Evolutionary conservation across 2,797 vertebrate species (phyloP).

Genomic region (Chrosomus eos): DNA sequence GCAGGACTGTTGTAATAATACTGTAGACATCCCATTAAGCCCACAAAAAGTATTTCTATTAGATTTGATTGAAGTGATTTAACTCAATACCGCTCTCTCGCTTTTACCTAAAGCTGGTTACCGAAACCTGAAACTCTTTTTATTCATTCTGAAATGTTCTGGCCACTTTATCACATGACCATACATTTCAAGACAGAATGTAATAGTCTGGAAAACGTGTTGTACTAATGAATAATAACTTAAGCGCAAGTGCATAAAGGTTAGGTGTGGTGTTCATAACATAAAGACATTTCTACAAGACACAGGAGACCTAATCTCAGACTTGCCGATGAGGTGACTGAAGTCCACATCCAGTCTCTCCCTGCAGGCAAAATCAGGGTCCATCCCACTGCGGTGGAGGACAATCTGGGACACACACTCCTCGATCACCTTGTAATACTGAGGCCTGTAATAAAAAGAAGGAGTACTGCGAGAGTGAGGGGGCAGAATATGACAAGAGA

Average conservation of each 20-base stretch:
- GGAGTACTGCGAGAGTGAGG: neutral
- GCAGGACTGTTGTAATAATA: slow-evolving; percentile 20
- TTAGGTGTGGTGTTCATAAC: neutral
- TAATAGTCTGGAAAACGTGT: slow-evolving; percentile 19
- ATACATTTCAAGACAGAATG: slow-evolving; percentile 25
- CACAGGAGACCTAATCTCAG: neutral
- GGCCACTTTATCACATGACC: slow-evolving; percentile 15
- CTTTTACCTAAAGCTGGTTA: slow-evolving; percentile 42
- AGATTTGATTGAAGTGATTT: slow-evolving; percentile 10
- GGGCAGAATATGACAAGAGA: slow-evolving; percentile 27
- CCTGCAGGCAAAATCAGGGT: slow-evolving; percentile 94
- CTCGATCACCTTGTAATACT: slow-evolving; percentile 98
- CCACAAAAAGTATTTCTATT: slow-evolving; percentile 12
- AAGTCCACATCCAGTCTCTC: slow-evolving; percentile 93
- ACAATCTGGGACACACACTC: slow-evolving; percentile 96
- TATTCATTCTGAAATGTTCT: slow-evolving; percentile 26
- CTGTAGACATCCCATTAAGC: slow-evolving; percentile 22
- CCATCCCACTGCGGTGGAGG: slow-evolving; percentile 91
- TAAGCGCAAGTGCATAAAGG: slow-evolving; percentile 12
- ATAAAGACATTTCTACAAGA: neutral
- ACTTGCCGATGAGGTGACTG: slow-evolving; percentile 89
- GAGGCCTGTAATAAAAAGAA: slow-evolving; percentile 81
- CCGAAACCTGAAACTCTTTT: slow-evolving; percentile 34
- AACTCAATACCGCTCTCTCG: slow-evolving; percentile 22
- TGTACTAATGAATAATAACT: slow-evolving; percentile 20